phyloP scores from a whole-genome alignment of 2,888 invertebrate genomes.

The Melipona beecheii region DNA sequence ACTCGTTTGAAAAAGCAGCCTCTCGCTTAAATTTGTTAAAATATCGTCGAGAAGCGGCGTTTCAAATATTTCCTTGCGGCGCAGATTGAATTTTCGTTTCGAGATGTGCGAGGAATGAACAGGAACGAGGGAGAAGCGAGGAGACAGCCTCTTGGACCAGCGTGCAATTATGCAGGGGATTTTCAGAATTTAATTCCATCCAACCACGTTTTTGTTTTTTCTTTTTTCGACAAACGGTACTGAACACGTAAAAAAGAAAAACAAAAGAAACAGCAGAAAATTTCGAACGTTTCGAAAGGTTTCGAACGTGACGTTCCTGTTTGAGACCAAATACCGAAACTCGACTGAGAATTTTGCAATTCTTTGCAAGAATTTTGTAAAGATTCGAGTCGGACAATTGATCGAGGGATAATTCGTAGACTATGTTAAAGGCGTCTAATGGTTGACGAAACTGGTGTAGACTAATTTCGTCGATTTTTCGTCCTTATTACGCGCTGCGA shows the following conservation, averaged over 20 bases:
- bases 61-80: conserved; percentile 12
- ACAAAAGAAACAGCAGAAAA: no score
- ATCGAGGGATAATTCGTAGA: not conserved
- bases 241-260: no score
- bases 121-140: not conserved
- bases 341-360: no score
- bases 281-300: no score
- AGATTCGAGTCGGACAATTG: not conserved
- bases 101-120: conserved; percentile 1
- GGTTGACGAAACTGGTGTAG: not conserved
- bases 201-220: not conserved
- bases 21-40: not conserved
- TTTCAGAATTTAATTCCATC: conserved; percentile 2
- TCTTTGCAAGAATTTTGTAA: not conserved
- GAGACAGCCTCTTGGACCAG: conserved; percentile 5
- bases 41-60: not conserved
- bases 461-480: not conserved
- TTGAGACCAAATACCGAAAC: no score
- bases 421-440: not conserved
- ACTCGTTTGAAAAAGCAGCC: not conserved
- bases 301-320: no score
- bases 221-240: no score
- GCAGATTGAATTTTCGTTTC: conserved; percentile 14
- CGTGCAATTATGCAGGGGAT: conserved; percentile 20
- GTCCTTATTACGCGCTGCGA: not conserved